Evolutionary conservation across 92 coral and sea anemone genomes (phyloP), one percentile per base, ranked within the genome.

Genomic region (Phenganax stokvisi): DNA sequence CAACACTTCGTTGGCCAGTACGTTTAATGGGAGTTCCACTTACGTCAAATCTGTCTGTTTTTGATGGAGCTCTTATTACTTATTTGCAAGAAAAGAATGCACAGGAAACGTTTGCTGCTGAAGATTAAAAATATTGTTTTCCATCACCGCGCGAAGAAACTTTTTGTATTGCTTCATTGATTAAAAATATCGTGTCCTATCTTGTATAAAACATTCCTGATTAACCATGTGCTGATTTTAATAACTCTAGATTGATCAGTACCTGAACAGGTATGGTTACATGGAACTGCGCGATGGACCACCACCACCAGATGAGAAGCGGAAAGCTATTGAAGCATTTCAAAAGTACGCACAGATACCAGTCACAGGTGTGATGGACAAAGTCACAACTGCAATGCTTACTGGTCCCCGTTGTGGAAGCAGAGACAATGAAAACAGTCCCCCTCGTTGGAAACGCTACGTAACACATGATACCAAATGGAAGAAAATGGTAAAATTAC

Each of bases 331-430:
- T 2, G 80, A 76, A 61, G 80, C 75, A 6, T 88, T 80, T 74
- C 91, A 88, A 82, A 51, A 78, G 29, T 88, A 80, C 54, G 82
- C 87, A 71, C 65, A 71, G 51, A 17, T 88, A 30, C 87, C 86
- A 12, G 89, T 88, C 5, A 85, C 91, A 44, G 91, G 91, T 51
- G 57, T 11, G 61, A 59, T 88, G 68, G 87, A 88, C 86, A 67
- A 78, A 7, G 76, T 85, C 6, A 88, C 91, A n/a, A 31, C 71
- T 20, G 77, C 79, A 13, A 83, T 53, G 75, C 84, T 88, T 83
- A 68, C 76, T 20, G 72, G 83, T 16, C 85, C 85, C 12, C 85
- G 91, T 27, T 88, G 91, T 83, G 91, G 91, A 11, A 87, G 67
- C 11, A 83, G 85, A 7, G 91, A 88, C 79, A 71, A 69, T 7